A percentile compares a stretch with the other conserved stretches of the same genome.
phyloP scores from a whole-genome alignment of 2,113 vertebrate genomes.

The Mormyrus iriodes region DNA sequence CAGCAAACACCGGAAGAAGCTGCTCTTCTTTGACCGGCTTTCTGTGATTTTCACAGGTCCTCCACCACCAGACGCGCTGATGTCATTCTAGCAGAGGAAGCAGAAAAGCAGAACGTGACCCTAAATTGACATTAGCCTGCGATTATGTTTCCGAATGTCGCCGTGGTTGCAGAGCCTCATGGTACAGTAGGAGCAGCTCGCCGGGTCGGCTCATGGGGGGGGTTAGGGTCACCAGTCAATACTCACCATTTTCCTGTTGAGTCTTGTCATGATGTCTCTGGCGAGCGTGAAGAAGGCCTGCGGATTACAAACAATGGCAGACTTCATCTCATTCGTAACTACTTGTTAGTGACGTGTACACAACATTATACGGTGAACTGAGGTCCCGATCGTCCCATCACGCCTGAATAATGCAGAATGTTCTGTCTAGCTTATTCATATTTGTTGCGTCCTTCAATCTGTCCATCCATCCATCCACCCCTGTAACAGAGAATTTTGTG shows the following conservation, averaged over 20 bases:
- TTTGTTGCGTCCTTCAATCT: too few species aligned
- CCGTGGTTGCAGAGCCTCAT: neutral
- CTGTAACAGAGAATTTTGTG: neutral
- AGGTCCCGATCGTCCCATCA: neutral
- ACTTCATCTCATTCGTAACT: neutral
- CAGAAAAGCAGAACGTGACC: conserved; percentile 12
- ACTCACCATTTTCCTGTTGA: conserved; percentile 96
- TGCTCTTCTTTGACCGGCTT: conserved; percentile 89
- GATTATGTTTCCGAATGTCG: neutral
- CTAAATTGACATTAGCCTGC: neutral
- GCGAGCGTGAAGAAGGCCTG: conserved; percentile 94
- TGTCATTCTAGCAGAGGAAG: conserved; percentile 72
- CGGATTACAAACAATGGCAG: conserved; percentile 18
- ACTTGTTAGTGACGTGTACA: neutral
- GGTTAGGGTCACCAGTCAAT: neutral
- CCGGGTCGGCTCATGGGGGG: neutral
- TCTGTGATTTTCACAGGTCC: conserved; percentile 91
- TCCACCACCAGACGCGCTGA: conserved; percentile 68
- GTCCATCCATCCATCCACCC: neutral
- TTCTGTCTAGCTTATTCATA: neutral
- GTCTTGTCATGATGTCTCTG: conserved; percentile 93
- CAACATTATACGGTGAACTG: neutral
- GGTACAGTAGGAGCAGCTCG: neutral
- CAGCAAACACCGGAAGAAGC: conserved; percentile 87
- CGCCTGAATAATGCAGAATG: neutral